Base-by-base conservation (phyloP, 2,888 invertebrate species). In the Troglohyphantes excavatus region DNA sequence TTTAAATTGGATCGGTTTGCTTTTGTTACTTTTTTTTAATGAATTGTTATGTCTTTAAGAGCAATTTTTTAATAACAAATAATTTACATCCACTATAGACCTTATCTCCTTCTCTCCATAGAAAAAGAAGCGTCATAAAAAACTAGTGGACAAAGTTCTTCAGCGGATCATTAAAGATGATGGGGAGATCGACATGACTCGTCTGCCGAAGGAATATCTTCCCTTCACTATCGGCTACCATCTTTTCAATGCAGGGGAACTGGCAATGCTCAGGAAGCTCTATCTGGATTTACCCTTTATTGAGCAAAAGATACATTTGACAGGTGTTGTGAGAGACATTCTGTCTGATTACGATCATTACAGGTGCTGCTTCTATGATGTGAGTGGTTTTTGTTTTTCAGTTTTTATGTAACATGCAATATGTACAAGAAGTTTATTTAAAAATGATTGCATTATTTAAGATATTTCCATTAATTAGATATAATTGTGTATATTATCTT, bases 141-240 rank as follows among this genome's bases (percentile, higher is more conserved):
- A 94, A 27, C 94, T 96, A 39, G 93, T 96, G 3, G 94, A 94
- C 19, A 95, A 95, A 79, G 96, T 96, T 92, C 46, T 91, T 27
- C 61, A 90, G n/a, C 39, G 73, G 9, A 65, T 68, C 46, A 27
- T 23, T 21, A 26, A 23, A 17, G n/a, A 27, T 26, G 70, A 76
- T 65, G 81, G 72, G 21, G 93, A 93, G 7, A 61, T 63, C 21
- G 94, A 95, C 91, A 94, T 95, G 29, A 94, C 95, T 0, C 94
- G 95, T 86, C 94, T 96, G 21, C 95, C 95, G 0, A 96, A 96
- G 92, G 96, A 96, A 72, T 96, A 96, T 92, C 96, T 96, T 92
- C 95, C 95, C 13, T 96, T 95, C 46, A 96, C 96, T 92, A 94
- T 96, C 75, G 96, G 96, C 0, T 95, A 96, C 92, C 96, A 96